Conservation (phyloP, 2,888 invertebrate species). For the Limenitis camilla region DNA sequence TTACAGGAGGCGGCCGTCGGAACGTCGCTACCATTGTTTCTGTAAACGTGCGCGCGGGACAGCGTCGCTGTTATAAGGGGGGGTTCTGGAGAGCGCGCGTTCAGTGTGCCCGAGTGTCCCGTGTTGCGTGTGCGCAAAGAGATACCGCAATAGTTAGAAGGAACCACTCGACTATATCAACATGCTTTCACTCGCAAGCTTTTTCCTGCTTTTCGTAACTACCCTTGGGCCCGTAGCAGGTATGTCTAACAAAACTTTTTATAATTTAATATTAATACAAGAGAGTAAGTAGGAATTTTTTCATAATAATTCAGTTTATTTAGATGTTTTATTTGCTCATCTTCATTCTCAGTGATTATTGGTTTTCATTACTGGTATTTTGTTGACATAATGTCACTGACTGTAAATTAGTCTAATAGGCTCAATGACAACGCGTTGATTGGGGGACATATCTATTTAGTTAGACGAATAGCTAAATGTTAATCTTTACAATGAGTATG, state of each 20-base stretch:
- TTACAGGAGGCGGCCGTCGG: conserved; percentile 34
- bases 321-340: no score
- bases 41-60: conserved; percentile 61
- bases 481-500: neutral
- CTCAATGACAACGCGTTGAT: conserved; percentile 10
- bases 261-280: no score
- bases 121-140: conserved; percentile 63
- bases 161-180: conserved; percentile 39
- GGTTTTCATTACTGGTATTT: neutral
- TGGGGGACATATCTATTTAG: conserved; percentile 9
- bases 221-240: conserved; percentile 71
- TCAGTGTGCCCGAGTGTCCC: conserved; percentile 72
- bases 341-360: no score
- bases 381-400: conserved; percentile 2
- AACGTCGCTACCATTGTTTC: conserved; percentile 39
- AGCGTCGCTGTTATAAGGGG: conserved; percentile 69
- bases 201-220: conserved; percentile 70
- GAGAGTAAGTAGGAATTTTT: no score
- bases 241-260: conserved; percentile 50
- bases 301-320: no score
- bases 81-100: conserved; percentile 69
- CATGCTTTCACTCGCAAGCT: conserved; percentile 72
- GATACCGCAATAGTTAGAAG: conserved; percentile 37
- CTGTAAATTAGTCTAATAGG: conserved; percentile 12
- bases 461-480: neutral